Evolutionary conservation across 2,797 vertebrate species (phyloP).

Genomic region (Falco berigora): DNA sequence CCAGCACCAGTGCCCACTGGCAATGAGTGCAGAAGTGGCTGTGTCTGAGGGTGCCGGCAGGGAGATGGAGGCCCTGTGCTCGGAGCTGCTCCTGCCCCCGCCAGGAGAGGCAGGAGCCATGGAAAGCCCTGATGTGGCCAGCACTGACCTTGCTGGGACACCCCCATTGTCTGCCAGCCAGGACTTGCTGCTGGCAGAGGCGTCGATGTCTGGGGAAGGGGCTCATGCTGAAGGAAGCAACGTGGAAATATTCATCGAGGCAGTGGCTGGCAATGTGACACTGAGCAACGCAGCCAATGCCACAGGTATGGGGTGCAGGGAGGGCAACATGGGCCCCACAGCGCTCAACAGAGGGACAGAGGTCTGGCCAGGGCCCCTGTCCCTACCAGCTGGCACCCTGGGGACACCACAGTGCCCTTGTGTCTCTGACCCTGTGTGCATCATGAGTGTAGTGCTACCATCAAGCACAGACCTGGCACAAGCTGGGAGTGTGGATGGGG

Average conservation of each 20-base stretch:
- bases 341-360: not conserved
- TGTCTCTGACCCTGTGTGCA: not conserved
- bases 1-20: rapidly evolving
- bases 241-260: conserved; percentile 74
- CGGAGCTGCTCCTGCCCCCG: conserved; percentile 56
- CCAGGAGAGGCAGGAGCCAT: not conserved
- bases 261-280: conserved; percentile 61
- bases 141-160: not conserved
- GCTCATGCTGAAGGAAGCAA: conserved; percentile 15
- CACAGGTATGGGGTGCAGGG: conserved; percentile 56
- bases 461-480: not conserved
- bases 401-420: not conserved
- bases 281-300: conserved; percentile 38
- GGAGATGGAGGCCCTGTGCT: conserved; percentile 69
- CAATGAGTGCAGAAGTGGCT: conserved; percentile 27
- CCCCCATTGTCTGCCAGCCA: conserved; percentile 4
- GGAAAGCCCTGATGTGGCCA: not conserved
- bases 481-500: not conserved
- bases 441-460: not conserved
- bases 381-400: not conserved
- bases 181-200: conserved; percentile 67
- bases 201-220: conserved; percentile 55
- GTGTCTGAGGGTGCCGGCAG: not conserved
- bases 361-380: not conserved
- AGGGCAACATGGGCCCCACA: not conserved